Evolutionary conservation across 2,888 invertebrate species (phyloP).

Genomic region (Trichogramma dendrolimi): DNA sequence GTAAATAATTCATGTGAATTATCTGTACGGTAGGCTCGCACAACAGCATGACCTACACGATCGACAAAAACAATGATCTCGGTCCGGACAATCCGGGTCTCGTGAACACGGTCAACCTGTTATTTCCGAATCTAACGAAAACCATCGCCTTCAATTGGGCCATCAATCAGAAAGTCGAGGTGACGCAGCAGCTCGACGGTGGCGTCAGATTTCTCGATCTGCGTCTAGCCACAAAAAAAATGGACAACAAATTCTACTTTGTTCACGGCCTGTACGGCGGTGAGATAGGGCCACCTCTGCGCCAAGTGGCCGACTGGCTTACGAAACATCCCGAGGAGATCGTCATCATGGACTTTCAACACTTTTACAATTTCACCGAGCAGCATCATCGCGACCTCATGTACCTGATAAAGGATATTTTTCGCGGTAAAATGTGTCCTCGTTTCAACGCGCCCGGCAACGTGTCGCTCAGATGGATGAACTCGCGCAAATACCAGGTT

Average conservation of each 20-base stretch:
- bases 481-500: constrained; percentile 60
- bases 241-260: constrained; percentile 62
- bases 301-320: constrained; percentile 66
- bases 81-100: constrained; percentile 71
- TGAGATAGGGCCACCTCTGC: constrained; percentile 62
- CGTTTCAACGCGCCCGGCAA: constrained; percentile 53
- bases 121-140: constrained; percentile 56
- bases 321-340: constrained; percentile 69
- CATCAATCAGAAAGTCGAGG: constrained; percentile 66
- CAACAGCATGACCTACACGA: constrained; percentile 76
- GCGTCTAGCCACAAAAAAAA: constrained; percentile 65
- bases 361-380: constrained; percentile 70
- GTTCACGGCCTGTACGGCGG: constrained; percentile 78
- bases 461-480: constrained; percentile 62
- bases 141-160: constrained; percentile 76
- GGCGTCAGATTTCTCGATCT: constrained; percentile 79
- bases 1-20: background rate
- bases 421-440: constrained; percentile 63
- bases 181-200: constrained; percentile 66
- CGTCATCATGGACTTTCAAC: constrained; percentile 78
- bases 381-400: constrained; percentile 65
- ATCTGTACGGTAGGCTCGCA: constrained; percentile 67
- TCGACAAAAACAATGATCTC: constrained; percentile 62
- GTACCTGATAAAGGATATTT: constrained; percentile 57
- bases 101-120: constrained; percentile 59